phyloP scores from a whole-genome alignment of 2,113 vertebrate species.

The Phalacrocorax aristotelis region DNA sequence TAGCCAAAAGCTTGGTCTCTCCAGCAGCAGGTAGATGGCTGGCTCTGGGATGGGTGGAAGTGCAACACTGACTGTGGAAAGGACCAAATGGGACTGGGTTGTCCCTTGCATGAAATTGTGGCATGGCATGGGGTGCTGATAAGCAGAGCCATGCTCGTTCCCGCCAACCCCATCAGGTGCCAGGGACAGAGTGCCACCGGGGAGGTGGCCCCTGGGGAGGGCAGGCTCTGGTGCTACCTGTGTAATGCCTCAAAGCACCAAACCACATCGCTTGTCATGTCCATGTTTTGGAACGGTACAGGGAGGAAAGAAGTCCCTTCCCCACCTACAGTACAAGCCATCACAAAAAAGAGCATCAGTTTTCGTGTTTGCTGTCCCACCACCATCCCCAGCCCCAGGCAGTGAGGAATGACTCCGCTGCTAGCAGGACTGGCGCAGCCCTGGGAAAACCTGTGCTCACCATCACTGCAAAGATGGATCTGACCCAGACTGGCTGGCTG shows the following conservation, averaged over 20 bases:
- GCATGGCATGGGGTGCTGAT: fast-evolving
- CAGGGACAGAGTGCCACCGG: fast-evolving
- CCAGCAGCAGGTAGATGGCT: background rate
- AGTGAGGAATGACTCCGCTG: background rate
- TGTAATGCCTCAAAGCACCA: background rate
- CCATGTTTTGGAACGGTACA: fast-evolving
- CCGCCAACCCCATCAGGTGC: too few relatives aligned
- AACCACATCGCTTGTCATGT: background rate
- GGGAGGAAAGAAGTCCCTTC: background rate
- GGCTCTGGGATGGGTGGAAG: background rate
- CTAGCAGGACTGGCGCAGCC: background rate
- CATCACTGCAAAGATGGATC: fast-evolving
- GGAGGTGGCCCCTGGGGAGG: too few relatives aligned
- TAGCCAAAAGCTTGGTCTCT: background rate
- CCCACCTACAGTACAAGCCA: background rate
- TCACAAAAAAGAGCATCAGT: background rate
- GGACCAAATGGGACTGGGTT: too few relatives aligned
- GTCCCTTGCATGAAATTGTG: background rate
- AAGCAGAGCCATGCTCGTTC: background rate
- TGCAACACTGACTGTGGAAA: fast-evolving
- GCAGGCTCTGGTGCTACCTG: background rate
- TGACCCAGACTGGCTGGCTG: background rate
- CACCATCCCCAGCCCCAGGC: background rate
- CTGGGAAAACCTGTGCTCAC: fast-evolving
- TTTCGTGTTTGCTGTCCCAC: background rate